A percentile compares a stretch with the other conserved stretches of the same genome.
phyloP scores from a whole-genome alignment of 2,797 vertebrate species.

The Pempheris klunzingeri region DNA sequence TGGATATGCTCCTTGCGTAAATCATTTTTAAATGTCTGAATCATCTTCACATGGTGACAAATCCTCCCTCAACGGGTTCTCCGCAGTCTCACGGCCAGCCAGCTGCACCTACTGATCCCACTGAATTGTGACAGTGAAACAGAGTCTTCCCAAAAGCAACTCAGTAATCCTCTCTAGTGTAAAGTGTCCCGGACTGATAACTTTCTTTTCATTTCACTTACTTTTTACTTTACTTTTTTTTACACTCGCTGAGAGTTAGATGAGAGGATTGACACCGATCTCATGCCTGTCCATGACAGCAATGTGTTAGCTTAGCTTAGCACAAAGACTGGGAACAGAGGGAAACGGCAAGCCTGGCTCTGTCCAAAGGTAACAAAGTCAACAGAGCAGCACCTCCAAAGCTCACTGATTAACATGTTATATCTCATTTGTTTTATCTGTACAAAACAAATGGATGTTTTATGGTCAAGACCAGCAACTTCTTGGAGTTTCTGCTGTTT shows the following conservation, averaged over 20 bases:
- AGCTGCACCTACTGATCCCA: neutral
- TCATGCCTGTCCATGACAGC: neutral
- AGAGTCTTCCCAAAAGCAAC: neutral
- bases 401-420: neutral
- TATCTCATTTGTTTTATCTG: too few relatives aligned
- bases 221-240: neutral
- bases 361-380: neutral
- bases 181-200: neutral
- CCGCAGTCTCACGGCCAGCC: conserved; percentile 8
- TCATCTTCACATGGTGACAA: conserved; percentile 54
- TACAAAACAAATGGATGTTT: too few relatives aligned
- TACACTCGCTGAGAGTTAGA: too few relatives aligned
- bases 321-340: neutral
- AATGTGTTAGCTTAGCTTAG: neutral
- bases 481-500: neutral
- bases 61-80: conserved; percentile 61
- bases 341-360: neutral
- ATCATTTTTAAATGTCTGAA: conserved; percentile 67
- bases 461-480: neutral
- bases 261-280: too few relatives aligned
- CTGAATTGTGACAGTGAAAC: neutral
- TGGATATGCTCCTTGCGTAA: conserved; percentile 48
- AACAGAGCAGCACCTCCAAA: neutral
- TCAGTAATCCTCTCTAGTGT: neutral
- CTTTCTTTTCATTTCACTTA: neutral